Conservation (phyloP, 2,113 vertebrate species). For the Proterorhinus semilunaris region DNA sequence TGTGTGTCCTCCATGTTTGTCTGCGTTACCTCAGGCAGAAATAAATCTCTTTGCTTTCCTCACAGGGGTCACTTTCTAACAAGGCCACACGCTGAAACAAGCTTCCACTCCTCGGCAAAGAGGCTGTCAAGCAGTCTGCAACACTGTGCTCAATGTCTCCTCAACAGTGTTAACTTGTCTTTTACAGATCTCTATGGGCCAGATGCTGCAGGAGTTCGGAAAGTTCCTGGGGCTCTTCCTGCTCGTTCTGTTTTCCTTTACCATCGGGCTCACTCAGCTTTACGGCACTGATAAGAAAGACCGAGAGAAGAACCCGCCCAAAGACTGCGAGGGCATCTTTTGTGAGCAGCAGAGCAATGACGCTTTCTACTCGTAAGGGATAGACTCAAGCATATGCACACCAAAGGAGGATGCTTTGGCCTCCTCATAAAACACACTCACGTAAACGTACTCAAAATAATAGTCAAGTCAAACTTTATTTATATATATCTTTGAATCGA, state of each 20-base stretch:
- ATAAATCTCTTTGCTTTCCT: conserved; percentile 25
- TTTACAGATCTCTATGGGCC: conserved; percentile 95
- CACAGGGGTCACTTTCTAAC: conserved; percentile 6
- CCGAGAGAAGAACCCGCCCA: conserved; percentile 49
- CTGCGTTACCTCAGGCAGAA: conserved; percentile 28
- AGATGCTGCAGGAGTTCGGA: conserved; percentile 98
- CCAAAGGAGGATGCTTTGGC: neutral
- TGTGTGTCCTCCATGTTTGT: conserved; percentile 52
- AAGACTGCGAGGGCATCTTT: conserved; percentile 93
- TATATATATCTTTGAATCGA: too few relatives aligned
- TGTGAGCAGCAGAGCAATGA: conserved; percentile 94
- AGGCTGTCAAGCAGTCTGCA: neutral
- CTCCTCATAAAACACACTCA: neutral
- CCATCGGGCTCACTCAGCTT: conserved; percentile 94
- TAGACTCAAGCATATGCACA: conserved; percentile 7
- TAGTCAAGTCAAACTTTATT: neutral
- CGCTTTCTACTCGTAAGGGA: conserved; percentile 90
- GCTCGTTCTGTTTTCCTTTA: conserved; percentile 96
- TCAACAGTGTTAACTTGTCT: conserved; percentile 10
- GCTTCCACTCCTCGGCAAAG: conserved; percentile 2
- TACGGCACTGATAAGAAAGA: conserved; percentile 85
- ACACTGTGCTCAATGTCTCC: neutral
- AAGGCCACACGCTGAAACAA: conserved; percentile 21
- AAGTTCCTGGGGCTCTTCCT: conserved; percentile 98
- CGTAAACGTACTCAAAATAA: neutral